Conservation (phyloP, 2,113 vertebrate species). For the Machaerirhynchus nigripectus region DNA sequence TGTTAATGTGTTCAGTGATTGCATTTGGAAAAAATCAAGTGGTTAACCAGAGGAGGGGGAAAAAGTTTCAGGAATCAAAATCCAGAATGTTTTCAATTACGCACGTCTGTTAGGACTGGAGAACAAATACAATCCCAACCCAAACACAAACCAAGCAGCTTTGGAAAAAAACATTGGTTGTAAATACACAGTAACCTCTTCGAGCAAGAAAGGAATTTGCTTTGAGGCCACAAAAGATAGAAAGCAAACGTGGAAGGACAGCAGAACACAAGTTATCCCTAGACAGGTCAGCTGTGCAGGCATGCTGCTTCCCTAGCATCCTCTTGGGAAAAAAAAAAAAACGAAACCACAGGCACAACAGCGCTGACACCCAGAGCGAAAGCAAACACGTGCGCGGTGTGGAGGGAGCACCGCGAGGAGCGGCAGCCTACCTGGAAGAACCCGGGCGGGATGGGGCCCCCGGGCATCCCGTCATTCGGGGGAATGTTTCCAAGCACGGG, state of each 20-base stretch:
- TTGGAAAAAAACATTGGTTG: conserved; percentile 20
- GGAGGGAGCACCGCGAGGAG: neutral
- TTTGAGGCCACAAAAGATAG: conserved; percentile 16
- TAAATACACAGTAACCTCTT: conserved; percentile 50
- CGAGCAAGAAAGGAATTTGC: neutral
- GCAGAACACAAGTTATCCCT: neutral
- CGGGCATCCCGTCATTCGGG: conserved; percentile 85
- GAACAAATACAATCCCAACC: conserved; percentile 54
- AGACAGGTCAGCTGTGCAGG: conserved; percentile 11
- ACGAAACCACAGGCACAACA: neutral
- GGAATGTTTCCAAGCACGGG: conserved; percentile 91
- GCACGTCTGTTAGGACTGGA: conserved; percentile 30
- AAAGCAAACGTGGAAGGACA: conserved; percentile 11
- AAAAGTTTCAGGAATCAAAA: conserved; percentile 57
- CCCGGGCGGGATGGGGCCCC: conserved; percentile 85
- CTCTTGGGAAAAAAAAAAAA: neutral
- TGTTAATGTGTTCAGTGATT: conserved; percentile 58
- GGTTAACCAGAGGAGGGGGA: conserved; percentile 69
- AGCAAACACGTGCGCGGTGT: neutral
- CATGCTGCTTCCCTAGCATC: conserved; percentile 25
- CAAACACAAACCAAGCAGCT: conserved; percentile 53
- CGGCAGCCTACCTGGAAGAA: conserved; percentile 85
- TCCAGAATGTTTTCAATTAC: conserved; percentile 69
- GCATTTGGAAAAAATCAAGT: conserved; percentile 73
- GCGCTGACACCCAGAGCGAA: conserved; percentile 23